These are phyloP conservation scores for Acropternis orthonyx DNA, from an alignment of 2,797 vertebrate species.

Conservation along the genomic window DNA sequence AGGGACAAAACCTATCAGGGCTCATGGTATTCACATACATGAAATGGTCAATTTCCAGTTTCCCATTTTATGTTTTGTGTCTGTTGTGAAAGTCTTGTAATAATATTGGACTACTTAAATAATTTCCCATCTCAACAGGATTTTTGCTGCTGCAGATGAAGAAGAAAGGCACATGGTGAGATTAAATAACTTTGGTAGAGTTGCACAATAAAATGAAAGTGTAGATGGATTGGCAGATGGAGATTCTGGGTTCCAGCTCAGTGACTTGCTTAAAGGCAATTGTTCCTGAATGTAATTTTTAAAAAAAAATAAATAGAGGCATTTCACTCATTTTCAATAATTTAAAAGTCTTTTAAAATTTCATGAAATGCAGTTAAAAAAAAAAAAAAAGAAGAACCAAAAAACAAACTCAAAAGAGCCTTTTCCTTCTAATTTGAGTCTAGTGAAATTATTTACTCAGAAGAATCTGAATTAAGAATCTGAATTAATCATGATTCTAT, in stretches of 20 bases:
- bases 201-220: neutral
- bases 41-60: neutral
- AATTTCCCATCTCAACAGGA: neutral
- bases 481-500: neutral
- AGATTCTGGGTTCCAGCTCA: neutral
- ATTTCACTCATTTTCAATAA: neutral
- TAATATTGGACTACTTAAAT: neutral
- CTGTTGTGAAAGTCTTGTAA: neutral
- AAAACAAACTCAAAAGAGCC: neutral
- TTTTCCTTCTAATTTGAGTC: neutral
- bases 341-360: neutral
- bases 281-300: neutral
- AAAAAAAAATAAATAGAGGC: neutral
- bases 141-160: neutral
- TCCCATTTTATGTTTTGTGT: fast-evolving
- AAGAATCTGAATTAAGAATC: neutral
- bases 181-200: neutral
- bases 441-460: neutral
- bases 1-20: neutral
- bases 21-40: neutral
- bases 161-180: neutral
- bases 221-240: neutral
- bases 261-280: neutral
- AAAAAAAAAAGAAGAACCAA: too few species aligned
- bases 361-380: neutral